Conservation (phyloP, 2,888 invertebrate species). For the Gryllus longicercus region DNA sequence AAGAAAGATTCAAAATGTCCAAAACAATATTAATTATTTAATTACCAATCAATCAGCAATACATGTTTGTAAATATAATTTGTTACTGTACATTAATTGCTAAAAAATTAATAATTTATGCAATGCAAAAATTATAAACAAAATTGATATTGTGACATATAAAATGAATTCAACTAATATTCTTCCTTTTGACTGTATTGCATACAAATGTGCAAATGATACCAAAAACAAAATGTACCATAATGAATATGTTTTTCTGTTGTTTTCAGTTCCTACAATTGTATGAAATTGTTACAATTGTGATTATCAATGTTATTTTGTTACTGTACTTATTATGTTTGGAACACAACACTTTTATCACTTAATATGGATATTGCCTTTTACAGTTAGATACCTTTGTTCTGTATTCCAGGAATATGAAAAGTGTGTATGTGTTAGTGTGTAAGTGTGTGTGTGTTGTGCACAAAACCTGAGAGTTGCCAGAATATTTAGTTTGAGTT, state of each 20-base stretch:
- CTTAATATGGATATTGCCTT: constrained; percentile 28
- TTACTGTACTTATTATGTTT: constrained; percentile 26
- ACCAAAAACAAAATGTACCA: not conserved
- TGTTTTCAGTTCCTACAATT: constrained; percentile 32
- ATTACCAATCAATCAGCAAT: no score
- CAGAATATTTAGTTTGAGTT: constrained; percentile 26
- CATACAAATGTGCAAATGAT: not conserved
- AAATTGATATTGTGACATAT: no score
- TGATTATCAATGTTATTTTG: constrained; percentile 24
- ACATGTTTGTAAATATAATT: no score
- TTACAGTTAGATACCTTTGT: constrained; percentile 31
- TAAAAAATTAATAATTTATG: no score
- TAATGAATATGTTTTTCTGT: not conserved
- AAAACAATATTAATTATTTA: not conserved
- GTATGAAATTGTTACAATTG: constrained; percentile 27
- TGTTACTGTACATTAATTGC: no score
- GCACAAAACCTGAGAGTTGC: constrained; percentile 29
- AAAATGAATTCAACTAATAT: not conserved
- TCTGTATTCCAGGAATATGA: constrained; percentile 25
- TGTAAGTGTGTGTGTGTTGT: constrained; percentile 31
- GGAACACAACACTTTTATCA: constrained; percentile 24
- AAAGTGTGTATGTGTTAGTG: constrained; percentile 30
- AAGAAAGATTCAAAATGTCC: not conserved
- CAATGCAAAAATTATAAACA: no score
- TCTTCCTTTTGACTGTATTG: not conserved